These are phyloP conservation scores for Xylocampa areola DNA, from an alignment of 2,888 invertebrate genomes.

Conservation along the genomic window DNA sequence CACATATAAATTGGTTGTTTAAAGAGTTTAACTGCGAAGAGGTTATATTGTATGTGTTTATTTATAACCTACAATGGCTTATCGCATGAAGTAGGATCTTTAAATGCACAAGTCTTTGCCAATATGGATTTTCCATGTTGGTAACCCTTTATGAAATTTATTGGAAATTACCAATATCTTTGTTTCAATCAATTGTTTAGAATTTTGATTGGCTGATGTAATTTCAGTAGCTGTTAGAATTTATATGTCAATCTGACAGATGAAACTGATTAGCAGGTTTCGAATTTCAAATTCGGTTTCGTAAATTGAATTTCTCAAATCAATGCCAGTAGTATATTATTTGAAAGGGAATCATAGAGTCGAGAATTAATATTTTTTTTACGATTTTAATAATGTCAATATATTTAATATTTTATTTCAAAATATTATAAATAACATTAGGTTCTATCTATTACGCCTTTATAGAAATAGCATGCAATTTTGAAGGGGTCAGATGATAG, in stretches of 20 bases:
- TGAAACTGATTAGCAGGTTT: constrained; percentile 41
- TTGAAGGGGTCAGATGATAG: no score
- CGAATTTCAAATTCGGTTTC: constrained; percentile 35
- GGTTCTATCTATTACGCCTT: no score
- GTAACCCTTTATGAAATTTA: constrained; percentile 6
- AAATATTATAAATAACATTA: no score
- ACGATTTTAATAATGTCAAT: no score
- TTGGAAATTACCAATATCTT: constrained; percentile 1
- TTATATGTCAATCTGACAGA: constrained; percentile 34
- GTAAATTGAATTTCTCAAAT: constrained; percentile 15
- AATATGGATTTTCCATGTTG: constrained; percentile 29
- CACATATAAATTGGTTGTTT: constrained; percentile 55
- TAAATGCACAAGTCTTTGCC: constrained; percentile 25
- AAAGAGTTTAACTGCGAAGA: constrained; percentile 41
- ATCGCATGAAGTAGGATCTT: constrained; percentile 18
- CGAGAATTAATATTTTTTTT: no score
- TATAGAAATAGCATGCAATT: no score
- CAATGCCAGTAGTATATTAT: constrained; percentile 6
- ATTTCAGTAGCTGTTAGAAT: constrained; percentile 40
- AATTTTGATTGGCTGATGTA: constrained; percentile 28
- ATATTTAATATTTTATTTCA: no score
- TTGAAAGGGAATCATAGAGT: constrained; percentile 36
- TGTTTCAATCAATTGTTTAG: constrained; percentile 6
- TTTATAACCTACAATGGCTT: constrained; percentile 29
- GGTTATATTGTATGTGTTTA: constrained; percentile 37